These are phyloP conservation scores for Drosophila tripunctata DNA, from an alignment of 2,888 invertebrate genomes.

Conservation along the genomic window DNA sequence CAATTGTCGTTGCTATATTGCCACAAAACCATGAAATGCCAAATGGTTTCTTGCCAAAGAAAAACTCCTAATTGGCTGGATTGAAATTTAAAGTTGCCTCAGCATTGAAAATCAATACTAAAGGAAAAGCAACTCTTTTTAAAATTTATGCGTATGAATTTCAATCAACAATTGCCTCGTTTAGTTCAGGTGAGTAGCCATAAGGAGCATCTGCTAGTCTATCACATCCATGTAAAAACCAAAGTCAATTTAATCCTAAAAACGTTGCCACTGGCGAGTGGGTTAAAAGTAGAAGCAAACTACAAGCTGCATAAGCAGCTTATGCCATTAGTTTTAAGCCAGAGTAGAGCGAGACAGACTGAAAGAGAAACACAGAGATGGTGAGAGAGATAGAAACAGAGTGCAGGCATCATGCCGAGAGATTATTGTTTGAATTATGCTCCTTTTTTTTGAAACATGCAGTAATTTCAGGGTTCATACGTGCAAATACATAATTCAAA, in stretches of 20 bases:
- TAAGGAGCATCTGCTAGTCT: background rate
- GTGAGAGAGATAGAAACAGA: background rate
- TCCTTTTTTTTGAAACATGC: slow-evolving; percentile 22
- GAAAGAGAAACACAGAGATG: background rate
- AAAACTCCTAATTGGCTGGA: slow-evolving; percentile 24
- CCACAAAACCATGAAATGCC: slow-evolving; percentile 32
- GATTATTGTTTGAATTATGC: slow-evolving; percentile 4
- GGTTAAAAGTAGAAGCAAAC: slow-evolving; percentile 61
- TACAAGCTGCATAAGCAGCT: slow-evolving; percentile 58
- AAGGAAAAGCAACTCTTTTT: background rate
- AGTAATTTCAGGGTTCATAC: background rate
- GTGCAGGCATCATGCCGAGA: slow-evolving; percentile 3
- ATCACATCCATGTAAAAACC: background rate
- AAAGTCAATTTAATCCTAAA: slow-evolving; percentile 62
- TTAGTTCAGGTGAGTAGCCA: slow-evolving; percentile 32
- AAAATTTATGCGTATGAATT: no score
- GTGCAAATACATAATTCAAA: background rate
- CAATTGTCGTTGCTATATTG: slow-evolving; percentile 48
- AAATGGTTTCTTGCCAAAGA: slow-evolving; percentile 33
- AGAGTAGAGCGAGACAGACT: background rate
- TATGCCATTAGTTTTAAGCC: slow-evolving; percentile 64
- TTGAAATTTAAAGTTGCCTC: slow-evolving; percentile 7
- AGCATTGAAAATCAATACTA: slow-evolving; percentile 10
- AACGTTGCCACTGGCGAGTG: slow-evolving; percentile 49
- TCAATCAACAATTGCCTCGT: slow-evolving; percentile 39